Base-by-base conservation (phyloP, 1,140 invertebrate species). In the Elysia chlorotica region DNA sequence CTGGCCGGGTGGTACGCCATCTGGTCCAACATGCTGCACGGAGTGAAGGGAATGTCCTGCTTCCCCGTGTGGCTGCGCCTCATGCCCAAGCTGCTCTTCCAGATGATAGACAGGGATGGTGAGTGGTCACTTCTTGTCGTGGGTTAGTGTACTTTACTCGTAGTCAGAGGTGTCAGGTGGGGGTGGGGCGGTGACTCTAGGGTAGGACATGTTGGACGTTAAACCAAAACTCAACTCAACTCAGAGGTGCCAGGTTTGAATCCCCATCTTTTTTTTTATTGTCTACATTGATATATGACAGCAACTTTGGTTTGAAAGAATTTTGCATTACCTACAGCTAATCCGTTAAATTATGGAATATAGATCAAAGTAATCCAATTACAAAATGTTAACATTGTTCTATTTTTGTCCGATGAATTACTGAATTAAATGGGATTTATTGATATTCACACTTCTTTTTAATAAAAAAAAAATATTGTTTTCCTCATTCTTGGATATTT, bases 1-100 rank as follows among this genome's bases (percentile, higher is more conserved):
- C 19, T 63, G 54, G 65, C 63, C 5, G 73, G 73, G 31, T 76
- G 74, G 74, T 63, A 66, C 14, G 23, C 30, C n/a, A 35, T 76
- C 37, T 76, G 74, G 74, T 48, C 57, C 21, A 57, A 70, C 6
- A 19, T 76, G 35, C 5, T 76, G 4, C 66, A 66, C 14, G 70
- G 74, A 4, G 63, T 65, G 23, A 76, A 53, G 71, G 65, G 65
- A 2, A 65, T 73, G 71, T 33, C 33, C 19, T 57, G 73, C 74
- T 76, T 76, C 38, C 74, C 74, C 10, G 67, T 76, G 23, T 76
- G 74, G 74, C 48, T 76, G 35, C 57, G 74, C 0, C 74, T 76
- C n/a, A 54, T 76, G 65, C 74, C 74, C 23, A 73, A 76, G 54
- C 53, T 54, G 1, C 71, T 76, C 21, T 73, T 76, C 70, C 38